These are phyloP conservation scores for Ctena decussata DNA, from an alignment of 2,888 invertebrate species.

Conservation along the genomic window DNA sequence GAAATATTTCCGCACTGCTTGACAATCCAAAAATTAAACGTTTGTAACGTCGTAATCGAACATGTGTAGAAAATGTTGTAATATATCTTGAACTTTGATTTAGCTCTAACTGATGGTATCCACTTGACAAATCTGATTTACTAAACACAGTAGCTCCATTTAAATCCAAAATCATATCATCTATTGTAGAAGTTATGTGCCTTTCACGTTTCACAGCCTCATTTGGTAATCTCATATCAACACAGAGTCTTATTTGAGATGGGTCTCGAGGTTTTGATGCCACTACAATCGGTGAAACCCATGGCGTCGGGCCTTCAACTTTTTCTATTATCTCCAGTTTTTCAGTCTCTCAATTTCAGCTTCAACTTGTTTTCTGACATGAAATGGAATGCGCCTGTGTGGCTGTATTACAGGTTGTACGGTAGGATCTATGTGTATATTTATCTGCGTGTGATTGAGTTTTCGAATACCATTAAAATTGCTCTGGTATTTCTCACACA, in stretches of 20 bases:
- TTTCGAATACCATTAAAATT: constrained; percentile 52
- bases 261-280: constrained; percentile 66
- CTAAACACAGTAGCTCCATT: constrained; percentile 66
- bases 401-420: constrained; percentile 49
- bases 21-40: constrained; percentile 31
- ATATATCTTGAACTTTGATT: constrained; percentile 60
- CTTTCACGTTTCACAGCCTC: constrained; percentile 62
- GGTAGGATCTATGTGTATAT: constrained; percentile 54
- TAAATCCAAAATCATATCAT: constrained; percentile 65
- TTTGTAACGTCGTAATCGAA: constrained; percentile 53
- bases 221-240: constrained; percentile 69
- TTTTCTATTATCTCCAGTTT: constrained; percentile 72
- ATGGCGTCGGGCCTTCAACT: constrained; percentile 73
- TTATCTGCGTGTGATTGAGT: constrained; percentile 38
- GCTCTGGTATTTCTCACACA: background rate
- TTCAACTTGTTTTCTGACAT: constrained; percentile 63
- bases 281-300: constrained; percentile 73
- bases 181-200: constrained; percentile 67
- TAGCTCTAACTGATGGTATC: constrained; percentile 70
- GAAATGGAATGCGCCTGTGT: constrained; percentile 64
- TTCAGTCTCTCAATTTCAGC: constrained; percentile 64
- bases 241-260: constrained; percentile 64
- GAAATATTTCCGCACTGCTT: constrained; percentile 42
- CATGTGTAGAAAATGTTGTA: constrained; percentile 66
- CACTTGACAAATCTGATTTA: constrained; percentile 64